Base-by-base conservation (phyloP, 2,797 vertebrate species). In the Cryptoprocta ferox region DNA sequence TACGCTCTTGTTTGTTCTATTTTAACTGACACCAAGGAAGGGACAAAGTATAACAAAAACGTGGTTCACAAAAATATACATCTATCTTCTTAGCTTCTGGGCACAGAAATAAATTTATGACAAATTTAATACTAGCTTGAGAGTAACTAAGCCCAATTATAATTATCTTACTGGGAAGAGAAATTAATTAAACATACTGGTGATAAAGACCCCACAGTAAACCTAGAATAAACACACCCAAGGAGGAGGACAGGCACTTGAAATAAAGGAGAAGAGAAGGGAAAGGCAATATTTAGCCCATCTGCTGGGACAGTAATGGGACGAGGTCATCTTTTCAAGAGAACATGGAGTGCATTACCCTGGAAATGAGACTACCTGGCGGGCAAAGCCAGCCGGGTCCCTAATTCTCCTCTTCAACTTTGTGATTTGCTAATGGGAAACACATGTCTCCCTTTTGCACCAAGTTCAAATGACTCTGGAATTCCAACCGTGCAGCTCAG, bases 401-500 rank as follows among this genome's bases (percentile, higher is more conserved):
- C 96, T 94, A 98, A 91, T 30, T 66, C 66, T 87, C 95, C 96
- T 97, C 90, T 48, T 97, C 97, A 94, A 97, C 98, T 98, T 91
- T 95, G 97, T 94, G 98, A 97, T 98, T 98, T 97, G 97, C 98
- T 98, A 98, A 99, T 96, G 97, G 84, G 98, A 98, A 98, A 96
- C 98, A 98, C 97, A 95, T 87, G 24, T 94, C 75, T 89, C 90
- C 95, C 97, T 98, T 98, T 85, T 98, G 98, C 98, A 98, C 97
- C 98, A 98, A 98, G 98, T 98, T 99, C 98, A 98, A 98, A 98
- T 95, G 98, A 98, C 97, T 98, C 98, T 97, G 97, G 97, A 98
- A 99, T 98, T 98, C 98, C 98, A 98, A 98, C 98, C 95, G 97
- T 96, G 98, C 96, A 98, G 98, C 98, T 98, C 98, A 96, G 98